Evolutionary conservation across 1,140 invertebrate genomes (phyloP).

Genomic region (Pteromalus puparum): DNA sequence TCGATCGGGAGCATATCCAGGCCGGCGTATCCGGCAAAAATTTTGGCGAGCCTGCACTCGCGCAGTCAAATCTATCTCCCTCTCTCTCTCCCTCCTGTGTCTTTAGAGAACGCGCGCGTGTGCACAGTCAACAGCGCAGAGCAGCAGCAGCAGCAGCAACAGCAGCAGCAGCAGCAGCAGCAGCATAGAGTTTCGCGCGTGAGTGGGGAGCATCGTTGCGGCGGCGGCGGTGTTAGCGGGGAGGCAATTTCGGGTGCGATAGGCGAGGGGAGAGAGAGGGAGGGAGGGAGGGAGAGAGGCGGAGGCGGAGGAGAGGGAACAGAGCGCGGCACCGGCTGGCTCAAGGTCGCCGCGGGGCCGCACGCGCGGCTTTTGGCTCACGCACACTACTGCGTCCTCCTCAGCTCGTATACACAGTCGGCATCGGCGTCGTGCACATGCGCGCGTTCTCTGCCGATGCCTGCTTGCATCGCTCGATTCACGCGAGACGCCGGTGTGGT

Average conservation of each 20-base stretch:
- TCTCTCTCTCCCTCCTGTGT: conserved; percentile 28
- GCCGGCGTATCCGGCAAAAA: conserved; percentile 33
- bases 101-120: conserved; percentile 52
- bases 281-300: conserved; percentile 40
- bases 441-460: conserved; percentile 51
- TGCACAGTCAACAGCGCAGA: conserved; percentile 54
- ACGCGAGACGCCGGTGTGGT: neutral
- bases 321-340: conserved; percentile 53
- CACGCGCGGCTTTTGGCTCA: conserved; percentile 67
- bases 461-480: neutral
- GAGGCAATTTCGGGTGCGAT: conserved; percentile 54
- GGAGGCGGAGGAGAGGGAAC: conserved; percentile 44
- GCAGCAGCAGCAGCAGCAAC: conserved; percentile 44
- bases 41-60: conserved; percentile 20
- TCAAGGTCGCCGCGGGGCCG: conserved; percentile 71
- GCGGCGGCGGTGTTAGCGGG: conserved; percentile 41
- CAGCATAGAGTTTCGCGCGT: conserved; percentile 27
- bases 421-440: conserved; percentile 32
- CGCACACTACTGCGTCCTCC: conserved; percentile 46
- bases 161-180: conserved; percentile 40
- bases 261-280: conserved; percentile 49
- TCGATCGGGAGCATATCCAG: neutral
- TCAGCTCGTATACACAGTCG: conserved; percentile 35
- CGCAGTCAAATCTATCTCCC: conserved; percentile 1
- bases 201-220: neutral